Evolutionary conservation across 2,888 invertebrate species (phyloP), one percentile per base, ranked within the genome.

Genomic region (Halictus ligatus): DNA sequence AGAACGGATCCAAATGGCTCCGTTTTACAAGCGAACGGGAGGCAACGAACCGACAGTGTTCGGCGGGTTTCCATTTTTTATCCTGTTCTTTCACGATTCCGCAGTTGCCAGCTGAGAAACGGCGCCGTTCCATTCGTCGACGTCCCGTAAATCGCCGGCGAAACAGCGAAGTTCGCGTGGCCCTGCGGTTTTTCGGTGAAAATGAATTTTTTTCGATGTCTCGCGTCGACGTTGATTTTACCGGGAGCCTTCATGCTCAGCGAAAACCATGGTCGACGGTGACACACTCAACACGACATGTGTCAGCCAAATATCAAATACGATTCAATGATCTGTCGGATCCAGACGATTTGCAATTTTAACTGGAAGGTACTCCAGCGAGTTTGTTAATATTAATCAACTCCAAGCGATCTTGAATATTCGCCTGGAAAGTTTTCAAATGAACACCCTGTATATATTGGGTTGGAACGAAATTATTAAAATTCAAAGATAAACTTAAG

Each of bases 191-290:
- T 60, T 29, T 29, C 48, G 73, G 29, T 73, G 13, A 29, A 69
- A 81, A 69, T 67, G 29, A 64, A 80, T 64, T 58, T 80, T 80
- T 78, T 10, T 43, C 35, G 15, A 64, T 43, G n/a, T 74, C 64
- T 0, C 35, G 1, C n/a, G 60, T 50, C 35, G 40, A 21, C 43
- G 73, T 73, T 73, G 73, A 64, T 73, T 73, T 82, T n/a, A 50
- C 64, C 54, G 54, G 21, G 54, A 21, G 21, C 54, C 8, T 54
- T 21, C 2, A 54, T 8, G 10, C 10, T 54, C 54, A 5, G 60
- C 25, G 15, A 12, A 64, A 29, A 29, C 13, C 60, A 29, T 15
- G 60, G 6, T 18, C 6, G 6, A 7, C 60, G 60, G 25, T 64
- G 15, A 15, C 25, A 25, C 13, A 7, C 60, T 73, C 25, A 43